phyloP scores from a whole-genome alignment of 2,888 invertebrate species.

The Muschampia plurimacula region DNA sequence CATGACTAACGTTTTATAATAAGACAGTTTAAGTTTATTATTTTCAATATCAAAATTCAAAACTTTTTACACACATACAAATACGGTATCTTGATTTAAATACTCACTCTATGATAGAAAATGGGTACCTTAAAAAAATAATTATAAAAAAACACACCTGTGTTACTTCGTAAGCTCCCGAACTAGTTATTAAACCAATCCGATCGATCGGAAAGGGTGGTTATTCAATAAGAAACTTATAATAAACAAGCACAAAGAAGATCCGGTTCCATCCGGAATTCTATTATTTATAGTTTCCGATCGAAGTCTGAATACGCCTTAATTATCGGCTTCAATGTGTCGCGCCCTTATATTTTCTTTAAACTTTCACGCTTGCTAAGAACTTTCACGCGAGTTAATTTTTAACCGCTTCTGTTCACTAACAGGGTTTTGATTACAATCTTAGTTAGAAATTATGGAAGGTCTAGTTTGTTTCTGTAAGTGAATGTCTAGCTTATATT shows the following conservation, averaged over 20 bases:
- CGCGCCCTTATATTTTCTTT: slow-evolving; percentile 72
- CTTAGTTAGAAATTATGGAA: neutral
- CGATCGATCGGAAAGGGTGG: slow-evolving; percentile 82
- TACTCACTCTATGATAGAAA: neutral
- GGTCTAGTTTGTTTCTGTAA: neutral
- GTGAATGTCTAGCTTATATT: neutral
- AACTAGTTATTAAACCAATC: slow-evolving; percentile 80
- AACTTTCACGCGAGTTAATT: slow-evolving; percentile 67
- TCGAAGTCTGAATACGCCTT: slow-evolving; percentile 83
- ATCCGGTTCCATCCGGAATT: slow-evolving; percentile 82
- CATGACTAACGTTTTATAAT: too few relatives aligned
- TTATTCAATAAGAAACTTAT: slow-evolving; percentile 66
- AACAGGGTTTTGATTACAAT: slow-evolving; percentile 34
- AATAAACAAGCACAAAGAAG: slow-evolving; percentile 81
- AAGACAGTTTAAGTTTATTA: too few relatives aligned
- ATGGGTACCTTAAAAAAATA: slow-evolving; percentile 3
- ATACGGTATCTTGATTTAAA: neutral
- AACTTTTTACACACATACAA: neutral
- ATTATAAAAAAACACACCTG: slow-evolving; percentile 63
- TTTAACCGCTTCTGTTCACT: slow-evolving; percentile 49
- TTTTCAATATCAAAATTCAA: too few relatives aligned
- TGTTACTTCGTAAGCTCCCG: slow-evolving; percentile 66
- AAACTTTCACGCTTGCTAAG: slow-evolving; percentile 67
- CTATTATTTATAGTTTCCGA: slow-evolving; percentile 85
- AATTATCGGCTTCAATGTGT: slow-evolving; percentile 80